Base-by-base conservation (phyloP, 1,140 invertebrate genomes). In the Dinoponera quadriceps region DNA sequence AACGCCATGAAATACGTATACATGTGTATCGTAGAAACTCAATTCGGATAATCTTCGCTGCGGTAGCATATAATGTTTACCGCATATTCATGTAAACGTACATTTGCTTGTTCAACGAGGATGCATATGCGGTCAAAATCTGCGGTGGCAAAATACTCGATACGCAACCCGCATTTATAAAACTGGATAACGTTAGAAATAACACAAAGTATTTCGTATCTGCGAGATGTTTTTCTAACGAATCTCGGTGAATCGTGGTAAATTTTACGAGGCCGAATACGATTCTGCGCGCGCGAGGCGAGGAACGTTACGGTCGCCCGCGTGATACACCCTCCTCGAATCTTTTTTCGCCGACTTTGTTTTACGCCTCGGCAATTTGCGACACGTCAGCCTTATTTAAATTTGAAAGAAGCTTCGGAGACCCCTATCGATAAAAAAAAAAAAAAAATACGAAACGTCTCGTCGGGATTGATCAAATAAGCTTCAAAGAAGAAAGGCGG, bases 391-490 rank as follows among this genome's bases (percentile, higher is more conserved):
- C 44, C 59, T 83, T 73, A 73, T 87, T 83, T 87, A 78, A 87
- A 87, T 77, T 83, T 33, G 20, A 72, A 66, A 55, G 49, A 49
- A 83, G 20, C 33, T 78, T 22, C 48, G 60, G 57, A 9, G 29
- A 20, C 25, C 29, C 44, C 81, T 55, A 86, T 83, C 80, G 59
- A 27, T 55, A 72, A 65, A 44, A 44, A 44, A 44, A 44, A 44
- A 44, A 44, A 44, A 44, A 44, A 72, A 72, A 86, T 74, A 73
- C 72, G 73, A 87, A 78, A 78, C 54, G 65, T 38, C 38, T 44
- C 27, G 44, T 83, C 54, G 59, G 66, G 71, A 69, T 73, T 68
- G 80, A 87, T 87, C 80, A 83, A 83, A 87, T 71, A 78, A 83
- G 33, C 57, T 18, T 51, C 72, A 80, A 80, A 80, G 59, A 20